phyloP scores from a whole-genome alignment of 2,113 vertebrate genomes.

The Typhlomys cinereus region DNA sequence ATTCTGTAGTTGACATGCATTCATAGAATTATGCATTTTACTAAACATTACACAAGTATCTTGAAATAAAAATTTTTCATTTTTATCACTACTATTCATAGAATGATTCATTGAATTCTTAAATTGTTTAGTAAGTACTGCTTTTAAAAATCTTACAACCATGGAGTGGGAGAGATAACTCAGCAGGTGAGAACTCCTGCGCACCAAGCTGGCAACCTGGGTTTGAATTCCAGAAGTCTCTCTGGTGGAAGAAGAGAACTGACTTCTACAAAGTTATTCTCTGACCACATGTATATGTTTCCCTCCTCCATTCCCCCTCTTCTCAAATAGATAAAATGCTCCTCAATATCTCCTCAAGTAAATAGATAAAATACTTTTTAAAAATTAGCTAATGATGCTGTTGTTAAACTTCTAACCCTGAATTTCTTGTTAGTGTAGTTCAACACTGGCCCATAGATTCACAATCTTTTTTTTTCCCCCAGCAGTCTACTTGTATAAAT shows the following conservation, averaged over 20 bases:
- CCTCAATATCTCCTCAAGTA: too few species aligned
- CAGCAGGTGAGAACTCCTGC: too few species aligned
- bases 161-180: too few species aligned
- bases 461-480: background rate
- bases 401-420: constrained; percentile 4
- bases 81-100: constrained; percentile 43
- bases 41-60: background rate
- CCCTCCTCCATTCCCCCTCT: too few species aligned
- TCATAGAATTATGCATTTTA: constrained; percentile 34
- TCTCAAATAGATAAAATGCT: too few species aligned
- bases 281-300: too few species aligned
- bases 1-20: constrained; percentile 30
- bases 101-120: constrained; percentile 38
- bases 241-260: too few species aligned
- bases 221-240: too few species aligned
- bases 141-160: too few species aligned
- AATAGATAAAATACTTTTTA: too few species aligned
- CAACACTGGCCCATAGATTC: background rate
- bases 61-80: constrained; percentile 43
- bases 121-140: constrained; percentile 25
- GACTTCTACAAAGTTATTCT: too few species aligned
- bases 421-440: constrained; percentile 25
- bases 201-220: too few species aligned
- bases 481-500: background rate
- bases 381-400: background rate